Evolutionary conservation across 2,888 invertebrate genomes (phyloP).

Genomic region (Heterodera filipjevi): DNA sequence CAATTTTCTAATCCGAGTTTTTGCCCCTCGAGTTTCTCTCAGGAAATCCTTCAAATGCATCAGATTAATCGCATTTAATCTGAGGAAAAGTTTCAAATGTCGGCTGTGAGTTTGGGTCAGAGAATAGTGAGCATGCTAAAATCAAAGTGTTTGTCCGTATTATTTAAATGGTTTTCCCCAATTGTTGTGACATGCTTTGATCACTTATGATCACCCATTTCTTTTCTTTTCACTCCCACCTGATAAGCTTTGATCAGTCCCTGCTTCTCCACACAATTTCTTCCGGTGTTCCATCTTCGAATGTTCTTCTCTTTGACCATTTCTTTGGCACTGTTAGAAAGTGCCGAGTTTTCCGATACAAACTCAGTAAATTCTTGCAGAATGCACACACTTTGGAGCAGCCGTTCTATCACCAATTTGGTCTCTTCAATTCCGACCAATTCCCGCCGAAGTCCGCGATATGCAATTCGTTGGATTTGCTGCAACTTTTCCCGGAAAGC

Average conservation of each 20-base stretch:
- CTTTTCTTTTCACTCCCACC: not conserved
- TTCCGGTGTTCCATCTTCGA: not conserved
- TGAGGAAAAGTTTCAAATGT: not conserved
- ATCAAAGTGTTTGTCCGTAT: not conserved
- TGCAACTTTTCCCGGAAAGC: not conserved
- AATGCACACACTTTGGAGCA: not conserved
- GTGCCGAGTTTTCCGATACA: not conserved
- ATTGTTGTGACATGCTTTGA: too few species aligned
- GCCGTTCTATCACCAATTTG: not conserved
- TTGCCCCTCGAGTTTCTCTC: constrained; percentile 2
- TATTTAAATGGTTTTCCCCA: not conserved
- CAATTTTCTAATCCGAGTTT: not conserved
- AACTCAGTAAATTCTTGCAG: not conserved
- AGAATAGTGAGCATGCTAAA: not conserved
- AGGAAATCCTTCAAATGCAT: not conserved
- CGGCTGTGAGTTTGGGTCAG: not conserved
- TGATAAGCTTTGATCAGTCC: not conserved
- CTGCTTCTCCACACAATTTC: not conserved
- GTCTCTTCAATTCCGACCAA: not conserved
- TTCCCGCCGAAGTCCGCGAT: not conserved
- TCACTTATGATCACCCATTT: too few species aligned
- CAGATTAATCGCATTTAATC: too few species aligned
- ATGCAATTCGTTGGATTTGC: not conserved
- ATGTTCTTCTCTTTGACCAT: not conserved
- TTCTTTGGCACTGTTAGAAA: not conserved